Conservation (phyloP, 2,113 vertebrate genomes). For the Gorsachius goisagi region DNA sequence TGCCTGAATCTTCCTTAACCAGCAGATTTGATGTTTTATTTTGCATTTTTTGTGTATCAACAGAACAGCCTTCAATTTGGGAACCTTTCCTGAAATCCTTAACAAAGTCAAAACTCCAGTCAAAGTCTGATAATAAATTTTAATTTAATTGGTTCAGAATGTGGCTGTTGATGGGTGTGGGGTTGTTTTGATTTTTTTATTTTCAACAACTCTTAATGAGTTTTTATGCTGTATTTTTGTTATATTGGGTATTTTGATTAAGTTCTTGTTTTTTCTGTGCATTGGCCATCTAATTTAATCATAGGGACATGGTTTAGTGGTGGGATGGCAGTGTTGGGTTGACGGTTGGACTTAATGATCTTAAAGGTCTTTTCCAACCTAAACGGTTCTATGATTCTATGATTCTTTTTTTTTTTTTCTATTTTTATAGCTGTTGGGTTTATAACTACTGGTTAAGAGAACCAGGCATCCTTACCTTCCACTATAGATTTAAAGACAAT, state of each 20-base stretch:
- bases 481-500: slow-evolving; percentile 46
- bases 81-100: not conserved
- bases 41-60: not conserved
- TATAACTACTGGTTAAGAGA: slow-evolving; percentile 47
- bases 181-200: not conserved
- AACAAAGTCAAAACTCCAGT: not conserved
- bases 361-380: too few species aligned
- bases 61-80: not conserved
- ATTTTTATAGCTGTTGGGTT: not conserved
- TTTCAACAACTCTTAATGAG: not conserved
- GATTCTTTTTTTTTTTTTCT: not conserved
- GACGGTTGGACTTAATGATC: too few species aligned
- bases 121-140: not conserved
- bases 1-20: slow-evolving; percentile 60
- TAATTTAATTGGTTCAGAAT: not conserved
- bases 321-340: too few species aligned
- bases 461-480: slow-evolving; percentile 36
- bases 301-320: too few species aligned
- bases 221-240: not conserved
- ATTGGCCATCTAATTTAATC: not conserved
- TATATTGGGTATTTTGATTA: not conserved
- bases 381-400: too few species aligned
- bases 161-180: not conserved
- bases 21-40: slow-evolving; percentile 47
- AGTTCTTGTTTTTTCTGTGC: not conserved